These are phyloP conservation scores for Gymnodraco acuticeps DNA, from an alignment of 2,797 vertebrate species.

Conservation along the genomic window DNA sequence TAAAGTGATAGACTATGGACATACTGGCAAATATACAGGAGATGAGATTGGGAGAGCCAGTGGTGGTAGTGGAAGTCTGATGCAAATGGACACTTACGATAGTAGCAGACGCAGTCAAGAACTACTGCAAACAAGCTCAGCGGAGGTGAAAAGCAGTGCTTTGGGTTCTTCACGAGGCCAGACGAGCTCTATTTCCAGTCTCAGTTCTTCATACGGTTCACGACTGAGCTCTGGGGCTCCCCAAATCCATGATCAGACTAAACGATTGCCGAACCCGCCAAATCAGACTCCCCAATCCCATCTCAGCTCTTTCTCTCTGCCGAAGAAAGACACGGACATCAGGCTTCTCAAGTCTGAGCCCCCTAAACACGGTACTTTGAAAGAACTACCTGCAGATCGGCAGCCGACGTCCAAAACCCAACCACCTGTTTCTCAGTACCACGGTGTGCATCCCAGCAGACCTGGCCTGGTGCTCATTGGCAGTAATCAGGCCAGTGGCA, in stretches of 20 bases:
- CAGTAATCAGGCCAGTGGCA: neutral
- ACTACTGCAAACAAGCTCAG: neutral
- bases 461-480: constrained; percentile 60
- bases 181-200: neutral
- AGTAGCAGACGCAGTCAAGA: constrained; percentile 11
- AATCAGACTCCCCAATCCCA: neutral
- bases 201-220: constrained; percentile 23
- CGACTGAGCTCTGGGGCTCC: constrained; percentile 20
- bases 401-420: constrained; percentile 6
- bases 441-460: constrained; percentile 39
- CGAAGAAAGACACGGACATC: constrained; percentile 61
- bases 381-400: constrained; percentile 7
- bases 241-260: neutral
- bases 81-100: constrained; percentile 8
- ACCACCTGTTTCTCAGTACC: neutral
- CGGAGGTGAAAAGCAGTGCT: constrained; percentile 26
- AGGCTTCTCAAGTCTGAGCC: constrained; percentile 34
- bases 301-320: constrained; percentile 40
- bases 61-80: constrained; percentile 10
- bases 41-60: constrained; percentile 63
- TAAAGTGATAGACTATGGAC: constrained; percentile 96
- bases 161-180: constrained; percentile 33
- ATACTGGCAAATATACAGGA: constrained; percentile 88
- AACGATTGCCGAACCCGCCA: neutral
- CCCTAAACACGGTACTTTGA: constrained; percentile 45